These are phyloP conservation scores for Tenrec ecaudatus DNA, from an alignment of 2,113 vertebrate species.

Conservation along the genomic window DNA sequence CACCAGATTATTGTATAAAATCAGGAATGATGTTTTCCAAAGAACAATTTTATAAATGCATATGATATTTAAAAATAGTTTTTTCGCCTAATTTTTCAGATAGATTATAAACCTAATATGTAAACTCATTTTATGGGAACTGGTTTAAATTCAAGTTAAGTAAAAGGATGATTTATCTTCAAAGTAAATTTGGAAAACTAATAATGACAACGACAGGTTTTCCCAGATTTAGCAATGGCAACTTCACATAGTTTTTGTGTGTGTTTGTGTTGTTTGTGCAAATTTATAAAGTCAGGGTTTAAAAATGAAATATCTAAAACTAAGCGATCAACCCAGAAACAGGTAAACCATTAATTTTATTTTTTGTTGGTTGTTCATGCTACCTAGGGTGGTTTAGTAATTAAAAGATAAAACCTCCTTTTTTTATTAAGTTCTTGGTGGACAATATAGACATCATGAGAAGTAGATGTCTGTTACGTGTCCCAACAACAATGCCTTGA, in stretches of 20 bases:
- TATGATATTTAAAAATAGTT: background rate
- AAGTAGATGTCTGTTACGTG: background rate
- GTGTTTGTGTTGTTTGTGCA: background rate
- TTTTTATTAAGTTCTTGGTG: too few species aligned
- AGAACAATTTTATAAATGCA: background rate
- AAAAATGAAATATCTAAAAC: background rate
- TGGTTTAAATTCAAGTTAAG: background rate
- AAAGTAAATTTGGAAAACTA: background rate
- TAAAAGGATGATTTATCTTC: background rate
- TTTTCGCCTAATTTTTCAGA: background rate
- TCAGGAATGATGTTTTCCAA: background rate
- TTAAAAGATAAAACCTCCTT: constrained; percentile 8
- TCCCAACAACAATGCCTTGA: background rate
- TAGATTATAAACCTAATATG: background rate
- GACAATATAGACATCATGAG: background rate
- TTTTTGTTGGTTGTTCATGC: background rate
- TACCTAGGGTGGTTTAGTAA: background rate
- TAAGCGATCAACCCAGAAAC: background rate
- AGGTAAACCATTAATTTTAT: background rate
- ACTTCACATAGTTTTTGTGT: background rate
- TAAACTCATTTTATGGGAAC: background rate
- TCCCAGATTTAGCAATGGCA: background rate
- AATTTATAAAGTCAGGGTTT: background rate
- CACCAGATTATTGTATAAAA: background rate
- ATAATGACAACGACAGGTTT: background rate